Base-by-base conservation (phyloP, 2,888 invertebrate species). In the Xiphydria camelus region DNA sequence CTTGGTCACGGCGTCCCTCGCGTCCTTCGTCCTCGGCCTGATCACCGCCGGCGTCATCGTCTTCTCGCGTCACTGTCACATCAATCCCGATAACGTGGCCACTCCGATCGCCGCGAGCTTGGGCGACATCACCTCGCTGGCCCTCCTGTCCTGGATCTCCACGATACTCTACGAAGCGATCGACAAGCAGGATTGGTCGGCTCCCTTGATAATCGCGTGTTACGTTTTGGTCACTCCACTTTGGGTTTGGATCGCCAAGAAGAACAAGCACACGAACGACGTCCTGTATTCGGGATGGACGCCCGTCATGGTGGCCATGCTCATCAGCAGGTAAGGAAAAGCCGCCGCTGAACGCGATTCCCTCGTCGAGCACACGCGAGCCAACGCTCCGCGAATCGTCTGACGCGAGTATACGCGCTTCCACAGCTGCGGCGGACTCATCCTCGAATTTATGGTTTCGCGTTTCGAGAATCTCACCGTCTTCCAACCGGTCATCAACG, bases 401-500 rank as follows among this genome's bases (percentile, higher is more conserved):
- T n/a, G n/a, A n/a, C n/a, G n/a, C n/a, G n/a, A n/a, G n/a, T 49
- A 38, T 51, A 26, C 4, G 2, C 5, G 6, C 14, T 12, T 3
- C 57, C 60, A 26, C 55, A 81, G 86, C 55, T 80, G 85, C 62
- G 89, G 88, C 29, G 89, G 89, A 5, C 77, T 88, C 50, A 87
- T 89, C 57, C 73, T 89, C 57, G 87, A 88, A 67, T 82, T 82
- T 57, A 85, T 88, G 76, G 85, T 88, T 12, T 77, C 78, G 4
- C 78, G 79, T 44, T 89, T 84, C 70, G 80, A 82, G 58, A 86
- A 85, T 41, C 81, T 90, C 49, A 89, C 89, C 25, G 85, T 88
- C 12, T 90, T 87, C 70, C 89, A 89, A 75, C 89, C 89, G n/a
- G 88, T 90, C 10, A 87, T 90, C 55, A 90, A 89, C 70, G 89